These are phyloP conservation scores for Campylomormyrus tamandua DNA, from an alignment of 2,113 vertebrate genomes.

Conservation along the genomic window DNA sequence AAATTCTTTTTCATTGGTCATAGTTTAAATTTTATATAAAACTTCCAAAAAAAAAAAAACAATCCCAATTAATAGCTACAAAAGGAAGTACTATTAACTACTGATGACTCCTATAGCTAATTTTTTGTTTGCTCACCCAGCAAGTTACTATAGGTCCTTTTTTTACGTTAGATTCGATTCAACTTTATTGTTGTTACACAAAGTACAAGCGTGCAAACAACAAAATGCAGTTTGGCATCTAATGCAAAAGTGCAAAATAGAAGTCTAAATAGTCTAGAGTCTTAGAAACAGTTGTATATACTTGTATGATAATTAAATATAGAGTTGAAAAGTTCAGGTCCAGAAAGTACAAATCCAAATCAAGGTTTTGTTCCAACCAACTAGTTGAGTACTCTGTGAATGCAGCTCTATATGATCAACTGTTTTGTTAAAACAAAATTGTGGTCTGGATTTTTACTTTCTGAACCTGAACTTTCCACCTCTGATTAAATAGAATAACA, in stretches of 20 bases:
- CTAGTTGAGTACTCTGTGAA: no score
- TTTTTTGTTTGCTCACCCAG: background rate
- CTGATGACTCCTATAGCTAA: background rate
- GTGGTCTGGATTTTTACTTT: no score
- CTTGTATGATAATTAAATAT: background rate
- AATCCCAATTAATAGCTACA: background rate
- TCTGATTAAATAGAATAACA: background rate
- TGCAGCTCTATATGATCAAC: no score
- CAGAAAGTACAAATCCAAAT: no score
- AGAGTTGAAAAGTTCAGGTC: no score
- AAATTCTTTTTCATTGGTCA: background rate
- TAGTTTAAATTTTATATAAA: background rate
- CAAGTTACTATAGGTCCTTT: background rate
- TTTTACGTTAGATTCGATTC: background rate
- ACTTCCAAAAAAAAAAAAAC: background rate
- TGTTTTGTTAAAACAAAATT: no score
- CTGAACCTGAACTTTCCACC: no score
- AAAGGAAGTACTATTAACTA: background rate
- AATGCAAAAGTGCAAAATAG: background rate
- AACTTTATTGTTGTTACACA: background rate
- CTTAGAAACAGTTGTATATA: background rate
- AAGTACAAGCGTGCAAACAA: background rate
- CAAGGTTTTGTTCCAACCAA: no score
- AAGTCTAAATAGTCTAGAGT: background rate
- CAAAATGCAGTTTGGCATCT: background rate